Evolutionary conservation across 1,140 invertebrate genomes (phyloP).

Genomic region (Bicyclus anynana): DNA sequence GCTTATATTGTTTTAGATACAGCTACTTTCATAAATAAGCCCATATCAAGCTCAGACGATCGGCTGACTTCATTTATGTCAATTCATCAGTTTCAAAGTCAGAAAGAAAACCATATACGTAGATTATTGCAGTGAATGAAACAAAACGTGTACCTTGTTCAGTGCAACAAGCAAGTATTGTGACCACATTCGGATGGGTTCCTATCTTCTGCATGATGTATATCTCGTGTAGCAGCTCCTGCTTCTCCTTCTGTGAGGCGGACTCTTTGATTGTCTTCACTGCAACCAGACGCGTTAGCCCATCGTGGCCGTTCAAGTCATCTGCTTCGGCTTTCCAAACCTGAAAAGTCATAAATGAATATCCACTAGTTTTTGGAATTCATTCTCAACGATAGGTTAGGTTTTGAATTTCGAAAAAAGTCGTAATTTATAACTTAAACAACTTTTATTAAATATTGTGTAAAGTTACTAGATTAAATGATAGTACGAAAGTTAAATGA

Average conservation of each 20-base stretch:
- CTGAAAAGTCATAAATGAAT: constrained; percentile 63
- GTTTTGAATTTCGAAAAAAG: no score
- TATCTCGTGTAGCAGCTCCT: constrained; percentile 87
- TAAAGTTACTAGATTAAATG: no score
- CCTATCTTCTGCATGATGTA: constrained; percentile 91
- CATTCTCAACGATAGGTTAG: no score
- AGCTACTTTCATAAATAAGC: no score
- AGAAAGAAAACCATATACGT: background rate
- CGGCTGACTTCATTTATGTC: no score
- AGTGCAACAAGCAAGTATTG: constrained; percentile 89
- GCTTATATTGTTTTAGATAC: no score
- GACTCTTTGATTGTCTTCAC: constrained; percentile 89
- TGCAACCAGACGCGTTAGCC: constrained; percentile 86
- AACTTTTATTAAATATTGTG: no score
- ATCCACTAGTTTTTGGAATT: no score
- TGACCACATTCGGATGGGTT: constrained; percentile 91
- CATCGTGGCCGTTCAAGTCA: constrained; percentile 86
- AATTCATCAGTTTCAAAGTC: no score
- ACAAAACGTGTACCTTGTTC: constrained; percentile 79
- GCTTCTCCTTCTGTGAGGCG: constrained; percentile 85
- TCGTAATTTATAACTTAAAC: no score
- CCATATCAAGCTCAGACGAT: no score
- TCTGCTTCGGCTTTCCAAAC: constrained; percentile 91
- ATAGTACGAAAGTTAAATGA: no score
- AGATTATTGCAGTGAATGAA: background rate